These are phyloP conservation scores for Calosoma granatense DNA, from an alignment of 1,140 invertebrate genomes.

Conservation along the genomic window DNA sequence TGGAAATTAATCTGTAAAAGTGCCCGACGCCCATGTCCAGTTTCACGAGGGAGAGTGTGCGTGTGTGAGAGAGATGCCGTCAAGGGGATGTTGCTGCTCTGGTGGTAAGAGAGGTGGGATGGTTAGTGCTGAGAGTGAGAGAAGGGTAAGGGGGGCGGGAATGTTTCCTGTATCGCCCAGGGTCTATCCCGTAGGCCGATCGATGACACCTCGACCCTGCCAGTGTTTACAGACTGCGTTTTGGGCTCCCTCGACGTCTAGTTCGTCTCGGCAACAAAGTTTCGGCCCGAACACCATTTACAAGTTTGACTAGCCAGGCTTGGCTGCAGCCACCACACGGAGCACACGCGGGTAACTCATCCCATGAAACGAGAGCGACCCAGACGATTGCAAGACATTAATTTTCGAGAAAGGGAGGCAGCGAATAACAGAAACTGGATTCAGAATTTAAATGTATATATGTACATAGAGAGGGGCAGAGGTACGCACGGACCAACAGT, in stretches of 20 bases:
- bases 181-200: neutral
- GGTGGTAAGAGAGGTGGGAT: neutral
- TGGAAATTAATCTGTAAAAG: no score
- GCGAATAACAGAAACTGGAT: neutral
- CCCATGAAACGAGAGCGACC: no score
- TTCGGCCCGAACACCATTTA: neutral
- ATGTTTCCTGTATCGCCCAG: neutral
- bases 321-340: no score
- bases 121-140: neutral
- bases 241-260: neutral
- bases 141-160: neutral
- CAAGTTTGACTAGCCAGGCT: neutral
- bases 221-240: constrained; percentile 6
- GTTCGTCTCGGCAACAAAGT: neutral
- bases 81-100: neutral
- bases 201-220: neutral
- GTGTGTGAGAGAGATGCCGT: neutral
- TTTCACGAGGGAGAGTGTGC: no score
- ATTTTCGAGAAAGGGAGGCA: neutral
- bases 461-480: neutral
- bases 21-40: no score
- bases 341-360: no score
- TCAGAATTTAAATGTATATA: neutral
- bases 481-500: neutral
- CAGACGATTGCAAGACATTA: no score